Conservation (phyloP, 2,113 vertebrate species). For the Bungarus multicinctus region DNA sequence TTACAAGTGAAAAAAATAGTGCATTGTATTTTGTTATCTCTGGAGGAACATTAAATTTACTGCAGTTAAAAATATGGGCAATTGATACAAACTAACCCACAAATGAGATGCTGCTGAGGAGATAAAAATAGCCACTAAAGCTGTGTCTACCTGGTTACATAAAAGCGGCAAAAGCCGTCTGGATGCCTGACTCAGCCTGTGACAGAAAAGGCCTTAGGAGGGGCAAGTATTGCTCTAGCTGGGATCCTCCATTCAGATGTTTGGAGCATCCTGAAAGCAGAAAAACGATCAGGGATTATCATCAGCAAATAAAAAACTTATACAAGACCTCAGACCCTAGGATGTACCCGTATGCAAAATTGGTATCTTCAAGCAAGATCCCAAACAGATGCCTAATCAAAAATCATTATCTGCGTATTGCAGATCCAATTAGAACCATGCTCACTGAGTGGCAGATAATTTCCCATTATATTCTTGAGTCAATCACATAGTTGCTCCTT, state of each 20-base stretch:
- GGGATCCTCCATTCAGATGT: neutral
- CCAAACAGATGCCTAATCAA: neutral
- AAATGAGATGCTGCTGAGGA: slow-evolving; percentile 13
- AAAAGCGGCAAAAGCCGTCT: slow-evolving; percentile 21
- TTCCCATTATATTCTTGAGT: neutral
- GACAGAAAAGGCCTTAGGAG: neutral
- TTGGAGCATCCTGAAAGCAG: neutral
- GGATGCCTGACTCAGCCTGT: neutral
- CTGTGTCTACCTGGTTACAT: slow-evolving; percentile 21
- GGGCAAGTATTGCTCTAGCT: neutral
- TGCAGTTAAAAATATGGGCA: slow-evolving; percentile 17
- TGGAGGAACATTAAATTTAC: neutral
- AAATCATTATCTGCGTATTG: neutral
- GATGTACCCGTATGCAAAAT: neutral
- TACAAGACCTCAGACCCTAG: neutral
- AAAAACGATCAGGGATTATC: neutral
- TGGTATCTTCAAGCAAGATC: neutral
- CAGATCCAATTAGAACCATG: neutral
- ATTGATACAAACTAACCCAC: slow-evolving; percentile 14
- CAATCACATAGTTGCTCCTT: neutral
- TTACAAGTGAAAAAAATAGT: neutral
- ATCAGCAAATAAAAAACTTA: neutral
- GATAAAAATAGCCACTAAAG: slow-evolving; percentile 35
- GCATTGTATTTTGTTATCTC: neutral
- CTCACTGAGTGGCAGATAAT: neutral